These are phyloP conservation scores for Callocephalon fimbriatum DNA, from an alignment of 2,113 vertebrate species.

Conservation along the genomic window DNA sequence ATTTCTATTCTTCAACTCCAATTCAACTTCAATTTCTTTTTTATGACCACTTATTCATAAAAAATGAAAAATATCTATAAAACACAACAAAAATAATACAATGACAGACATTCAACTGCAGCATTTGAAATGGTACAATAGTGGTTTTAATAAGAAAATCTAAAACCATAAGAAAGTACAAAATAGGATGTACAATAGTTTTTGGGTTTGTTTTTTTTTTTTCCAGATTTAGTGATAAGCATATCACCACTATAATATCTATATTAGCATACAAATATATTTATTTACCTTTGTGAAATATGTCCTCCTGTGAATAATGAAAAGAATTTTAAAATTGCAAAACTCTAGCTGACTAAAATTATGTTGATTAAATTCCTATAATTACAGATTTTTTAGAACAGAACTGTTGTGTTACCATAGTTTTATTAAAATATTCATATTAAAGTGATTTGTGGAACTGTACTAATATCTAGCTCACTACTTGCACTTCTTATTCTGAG, in stretches of 20 bases:
- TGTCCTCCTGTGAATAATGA: neutral
- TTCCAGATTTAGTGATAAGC: neutral
- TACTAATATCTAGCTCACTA: neutral
- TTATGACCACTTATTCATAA: neutral
- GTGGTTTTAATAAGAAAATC: neutral
- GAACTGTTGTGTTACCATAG: neutral
- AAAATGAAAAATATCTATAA: neutral
- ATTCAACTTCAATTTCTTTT: neutral
- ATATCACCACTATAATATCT: neutral
- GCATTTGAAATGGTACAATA: neutral
- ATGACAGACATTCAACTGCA: neutral
- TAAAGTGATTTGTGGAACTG: neutral
- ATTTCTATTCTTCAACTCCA: neutral
- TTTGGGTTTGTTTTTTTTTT: neutral
- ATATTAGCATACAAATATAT: neutral
- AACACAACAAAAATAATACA: neutral
- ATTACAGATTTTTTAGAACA: neutral
- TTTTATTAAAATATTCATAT: neutral
- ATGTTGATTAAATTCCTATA: neutral
- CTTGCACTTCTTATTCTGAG: neutral
- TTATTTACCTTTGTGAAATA: neutral
- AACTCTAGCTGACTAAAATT: neutral
- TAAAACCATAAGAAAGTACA: neutral
- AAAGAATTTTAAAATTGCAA: neutral
- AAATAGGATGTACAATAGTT: neutral